Conservation (phyloP, 2,113 vertebrate species). For the Hemiprocne comata region DNA sequence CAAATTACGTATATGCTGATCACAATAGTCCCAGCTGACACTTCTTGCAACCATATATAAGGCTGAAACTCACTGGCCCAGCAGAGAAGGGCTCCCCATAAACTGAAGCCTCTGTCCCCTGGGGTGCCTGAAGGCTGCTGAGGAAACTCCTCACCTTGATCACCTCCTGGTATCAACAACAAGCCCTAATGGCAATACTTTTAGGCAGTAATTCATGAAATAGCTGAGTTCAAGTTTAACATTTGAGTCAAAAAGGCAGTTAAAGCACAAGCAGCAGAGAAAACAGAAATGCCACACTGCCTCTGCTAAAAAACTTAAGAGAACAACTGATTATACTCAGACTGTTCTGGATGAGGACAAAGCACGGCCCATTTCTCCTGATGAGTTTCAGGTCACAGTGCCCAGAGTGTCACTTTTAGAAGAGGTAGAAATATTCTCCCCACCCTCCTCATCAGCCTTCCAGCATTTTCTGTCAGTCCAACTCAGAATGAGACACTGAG, state of each 20-base stretch:
- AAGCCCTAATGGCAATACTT: neutral
- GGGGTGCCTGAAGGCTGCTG: neutral
- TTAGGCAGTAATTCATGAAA: neutral
- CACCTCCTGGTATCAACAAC: fast-evolving
- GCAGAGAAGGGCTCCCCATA: neutral
- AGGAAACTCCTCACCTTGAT: neutral
- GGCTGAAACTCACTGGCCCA: neutral
- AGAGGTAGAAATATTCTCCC: neutral
- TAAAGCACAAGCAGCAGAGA: neutral
- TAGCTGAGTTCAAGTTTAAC: neutral
- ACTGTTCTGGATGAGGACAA: neutral
- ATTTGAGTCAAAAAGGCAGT: neutral
- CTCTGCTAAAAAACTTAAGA: neutral
- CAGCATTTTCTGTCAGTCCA: neutral
- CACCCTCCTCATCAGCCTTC: neutral
- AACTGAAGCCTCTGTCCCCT: neutral
- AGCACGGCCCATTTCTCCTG: neutral
- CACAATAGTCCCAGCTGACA: neutral
- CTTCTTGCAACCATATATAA: no score
- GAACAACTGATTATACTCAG: neutral
- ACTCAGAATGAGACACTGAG: neutral
- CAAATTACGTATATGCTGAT: neutral
- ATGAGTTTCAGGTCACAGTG: neutral
- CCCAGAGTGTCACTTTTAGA: neutral
- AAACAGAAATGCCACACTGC: neutral